Base-by-base conservation (phyloP, 1,140 invertebrate species). In the Drosophila persimilis region DNA sequence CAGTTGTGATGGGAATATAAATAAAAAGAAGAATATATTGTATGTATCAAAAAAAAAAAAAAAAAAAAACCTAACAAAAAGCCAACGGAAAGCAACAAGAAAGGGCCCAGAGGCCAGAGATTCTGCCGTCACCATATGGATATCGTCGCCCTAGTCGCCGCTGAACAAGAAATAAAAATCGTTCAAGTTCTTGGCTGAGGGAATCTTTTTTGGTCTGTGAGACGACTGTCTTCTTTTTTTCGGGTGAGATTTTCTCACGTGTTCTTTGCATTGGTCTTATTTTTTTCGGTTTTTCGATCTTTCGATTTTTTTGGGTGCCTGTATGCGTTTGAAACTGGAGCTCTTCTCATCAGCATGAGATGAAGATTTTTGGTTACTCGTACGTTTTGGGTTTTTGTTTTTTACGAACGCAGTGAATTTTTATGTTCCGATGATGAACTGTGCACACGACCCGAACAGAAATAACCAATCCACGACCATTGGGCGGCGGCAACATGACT, bases 1-100 rank as follows among this genome's bases (percentile, higher is more conserved):
- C 83, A 88, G 84, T 88, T 88, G 83, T 88, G 83, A 88, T 88
- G 83, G 83, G 83, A 88, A 88, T 88, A 88, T 88, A 88, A 88
- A 88, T 88, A 88, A 39, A 39, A 39, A 39, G 3, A 39, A 39
- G 35, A 79, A 31, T 31, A 31, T 66, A 56, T 64, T 26, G 24
- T 26, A 26, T 26, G 20, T 20, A 35, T 24, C 15, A 15, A 15
- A 15, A 15, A 15, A n/a, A 80, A 80, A 53, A 65, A 41, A 64
- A 43, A 73, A 48, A 75, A 51, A 59, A 52, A 47, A 43, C 67
- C 35, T 58, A 64, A 73, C 55, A 79, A 79, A 76, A 79, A 71
- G 45, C 53, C 52, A 83, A 46, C 57, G 78, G 52, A 66, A 48
- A 57, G 52, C 35, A 39, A 13, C 63, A 55, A 66, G 47, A 58